A percentile compares a stretch with the other conserved stretches of the same genome.
These are phyloP conservation scores for Hemicrepidius hirtus DNA, from an alignment of 2,888 invertebrate genomes.

Conservation along the genomic window DNA sequence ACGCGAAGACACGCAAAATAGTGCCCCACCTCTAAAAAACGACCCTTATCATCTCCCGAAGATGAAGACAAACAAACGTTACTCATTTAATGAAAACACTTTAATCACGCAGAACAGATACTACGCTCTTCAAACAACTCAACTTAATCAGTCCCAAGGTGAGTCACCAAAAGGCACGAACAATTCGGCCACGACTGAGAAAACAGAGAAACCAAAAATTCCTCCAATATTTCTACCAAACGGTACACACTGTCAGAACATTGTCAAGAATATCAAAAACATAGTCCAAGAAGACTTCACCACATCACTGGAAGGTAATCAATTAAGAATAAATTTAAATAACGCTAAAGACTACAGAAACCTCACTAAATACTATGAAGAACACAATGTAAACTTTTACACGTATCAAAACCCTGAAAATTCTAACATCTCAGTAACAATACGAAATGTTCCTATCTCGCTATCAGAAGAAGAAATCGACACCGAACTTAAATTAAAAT, in stretches of 20 bases:
- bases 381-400: neutral
- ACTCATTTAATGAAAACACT: neutral
- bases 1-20: neutral
- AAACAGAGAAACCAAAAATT: slow-evolving; percentile 30
- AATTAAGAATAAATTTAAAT: slow-evolving; percentile 28
- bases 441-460: slow-evolving; percentile 23
- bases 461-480: slow-evolving; percentile 27
- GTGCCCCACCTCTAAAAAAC: neutral
- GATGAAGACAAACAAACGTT: neutral
- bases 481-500: slow-evolving; percentile 16
- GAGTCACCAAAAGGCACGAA: neutral
- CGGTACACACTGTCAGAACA: slow-evolving; percentile 18
- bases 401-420: slow-evolving; percentile 2
- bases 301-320: neutral
- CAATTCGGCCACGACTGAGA: neutral
- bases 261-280: slow-evolving; percentile 12
- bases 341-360: slow-evolving; percentile 30
- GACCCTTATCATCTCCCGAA: slow-evolving; percentile 6
- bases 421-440: neutral
- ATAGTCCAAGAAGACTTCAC: slow-evolving; percentile 25
- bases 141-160: neutral
- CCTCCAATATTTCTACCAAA: slow-evolving; percentile 33
- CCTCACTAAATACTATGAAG: slow-evolving; percentile 6
- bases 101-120: slow-evolving; percentile 4
- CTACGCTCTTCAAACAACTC: neutral